Evolutionary conservation across 2,888 invertebrate species (phyloP).

Genomic region (Noctuana brunneofusca): DNA sequence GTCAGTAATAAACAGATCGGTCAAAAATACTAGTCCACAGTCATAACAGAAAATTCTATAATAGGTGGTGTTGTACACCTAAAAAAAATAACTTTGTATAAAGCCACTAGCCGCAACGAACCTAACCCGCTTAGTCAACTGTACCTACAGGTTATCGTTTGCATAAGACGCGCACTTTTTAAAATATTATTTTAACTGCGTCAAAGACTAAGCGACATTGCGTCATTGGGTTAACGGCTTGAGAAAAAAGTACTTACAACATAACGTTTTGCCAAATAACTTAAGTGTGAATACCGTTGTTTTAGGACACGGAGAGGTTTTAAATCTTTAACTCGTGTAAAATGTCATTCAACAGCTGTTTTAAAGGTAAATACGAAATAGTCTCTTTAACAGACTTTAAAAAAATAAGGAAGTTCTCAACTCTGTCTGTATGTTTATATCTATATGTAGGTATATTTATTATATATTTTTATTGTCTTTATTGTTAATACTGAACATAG

Average conservation of each 20-base stretch:
- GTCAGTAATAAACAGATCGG: too few species aligned
- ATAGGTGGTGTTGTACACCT: not conserved
- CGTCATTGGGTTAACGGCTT: constrained; percentile 30
- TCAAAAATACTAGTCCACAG: too few species aligned
- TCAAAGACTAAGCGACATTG: constrained; percentile 34
- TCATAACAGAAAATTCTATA: not conserved
- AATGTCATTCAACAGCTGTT: not conserved
- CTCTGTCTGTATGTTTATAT: too few species aligned
- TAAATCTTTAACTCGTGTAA: constrained; percentile 2
- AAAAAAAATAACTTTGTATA: not conserved
- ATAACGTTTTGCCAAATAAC: constrained; percentile 30
- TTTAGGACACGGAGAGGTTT: constrained; percentile 5
- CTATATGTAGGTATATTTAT: too few species aligned
- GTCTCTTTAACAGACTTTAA: too few species aligned
- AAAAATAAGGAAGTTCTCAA: too few species aligned
- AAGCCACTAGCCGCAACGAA: not conserved
- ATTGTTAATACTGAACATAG: too few species aligned
- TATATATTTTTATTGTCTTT: too few species aligned
- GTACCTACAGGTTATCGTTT: constrained; percentile 31
- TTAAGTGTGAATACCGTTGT: constrained; percentile 30
- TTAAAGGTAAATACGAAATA: not conserved
- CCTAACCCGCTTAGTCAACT: constrained; percentile 23
- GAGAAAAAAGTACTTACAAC: constrained; percentile 26
- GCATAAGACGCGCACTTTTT: constrained; percentile 34
- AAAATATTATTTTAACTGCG: constrained; percentile 32